Conservation (phyloP, 2,888 invertebrate genomes). For the Melanchra persicariae region DNA sequence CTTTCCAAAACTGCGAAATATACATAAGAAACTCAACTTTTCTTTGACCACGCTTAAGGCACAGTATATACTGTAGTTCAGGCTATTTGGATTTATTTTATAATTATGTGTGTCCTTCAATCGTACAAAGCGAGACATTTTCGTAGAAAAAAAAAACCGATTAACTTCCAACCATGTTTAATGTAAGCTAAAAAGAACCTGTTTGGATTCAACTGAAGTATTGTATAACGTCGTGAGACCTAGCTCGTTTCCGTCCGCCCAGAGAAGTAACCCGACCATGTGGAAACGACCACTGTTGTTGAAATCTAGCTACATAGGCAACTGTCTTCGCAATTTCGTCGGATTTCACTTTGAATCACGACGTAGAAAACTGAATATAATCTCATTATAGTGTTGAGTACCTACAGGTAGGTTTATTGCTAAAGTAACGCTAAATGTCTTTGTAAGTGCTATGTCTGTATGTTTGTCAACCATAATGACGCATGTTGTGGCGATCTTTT, state of each 20-base stretch:
- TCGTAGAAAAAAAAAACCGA: slow-evolving; percentile 52
- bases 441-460: slow-evolving; percentile 25
- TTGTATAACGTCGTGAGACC: slow-evolving; percentile 74
- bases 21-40: background rate
- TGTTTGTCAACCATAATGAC: slow-evolving; percentile 17
- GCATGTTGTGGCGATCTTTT: slow-evolving; percentile 17
- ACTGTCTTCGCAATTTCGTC: slow-evolving; percentile 27
- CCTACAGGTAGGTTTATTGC: slow-evolving; percentile 31
- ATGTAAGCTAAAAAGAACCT: slow-evolving; percentile 69
- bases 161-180: slow-evolving; percentile 62
- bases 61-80: background rate
- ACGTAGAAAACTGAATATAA: slow-evolving; percentile 57
- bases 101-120: slow-evolving; percentile 12
- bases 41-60: background rate
- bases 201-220: slow-evolving; percentile 72
- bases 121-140: slow-evolving; percentile 35
- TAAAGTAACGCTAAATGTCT: slow-evolving; percentile 38
- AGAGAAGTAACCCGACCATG: slow-evolving; percentile 55
- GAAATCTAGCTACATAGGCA: slow-evolving; percentile 28
- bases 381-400: slow-evolving; percentile 48
- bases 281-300: slow-evolving; percentile 45
- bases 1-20: background rate
- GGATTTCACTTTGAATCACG: slow-evolving; percentile 60
- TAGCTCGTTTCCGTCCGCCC: slow-evolving; percentile 66
- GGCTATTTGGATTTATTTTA: background rate